Conservation (phyloP, 2,888 invertebrate species). For the Caenorhabditis becei region DNA sequence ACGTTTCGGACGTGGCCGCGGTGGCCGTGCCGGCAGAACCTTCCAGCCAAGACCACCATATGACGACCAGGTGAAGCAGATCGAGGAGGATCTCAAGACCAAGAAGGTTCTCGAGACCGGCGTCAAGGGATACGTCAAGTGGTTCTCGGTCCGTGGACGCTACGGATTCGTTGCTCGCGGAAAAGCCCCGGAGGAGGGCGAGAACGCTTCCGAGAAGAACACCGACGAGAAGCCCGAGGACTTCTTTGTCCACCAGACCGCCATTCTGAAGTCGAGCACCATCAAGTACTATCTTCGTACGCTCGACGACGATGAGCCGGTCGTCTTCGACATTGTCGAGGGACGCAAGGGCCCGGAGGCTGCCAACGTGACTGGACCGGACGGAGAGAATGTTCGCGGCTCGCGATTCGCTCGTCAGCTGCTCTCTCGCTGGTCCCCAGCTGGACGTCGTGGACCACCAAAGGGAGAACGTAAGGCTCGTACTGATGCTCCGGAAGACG, state of each 20-base stretch:
- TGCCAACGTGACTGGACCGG: slow-evolving; percentile 92
- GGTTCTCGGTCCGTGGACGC: slow-evolving; percentile 86
- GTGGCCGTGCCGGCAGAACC: slow-evolving; percentile 18
- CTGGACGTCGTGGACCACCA: slow-evolving; percentile 26
- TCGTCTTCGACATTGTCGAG: slow-evolving; percentile 84
- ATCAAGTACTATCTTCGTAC: slow-evolving; percentile 89
- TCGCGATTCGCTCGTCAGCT: slow-evolving; percentile 53
- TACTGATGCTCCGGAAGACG: slow-evolving; percentile 8
- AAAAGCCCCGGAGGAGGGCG: neutral
- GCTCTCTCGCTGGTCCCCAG: slow-evolving; percentile 14
- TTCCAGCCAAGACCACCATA: slow-evolving; percentile 42
- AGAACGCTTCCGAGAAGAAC: slow-evolving; percentile 84
- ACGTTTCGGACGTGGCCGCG: slow-evolving; percentile 46
- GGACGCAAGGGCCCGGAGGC: slow-evolving; percentile 96
- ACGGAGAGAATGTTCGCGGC: slow-evolving; percentile 93
- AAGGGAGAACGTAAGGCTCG: slow-evolving; percentile 30
- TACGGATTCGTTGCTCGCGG: slow-evolving; percentile 99
- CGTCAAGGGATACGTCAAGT: slow-evolving; percentile 85
- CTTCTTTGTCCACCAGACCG: slow-evolving; percentile 91
- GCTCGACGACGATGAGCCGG: slow-evolving; percentile 84
- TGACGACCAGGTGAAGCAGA: slow-evolving; percentile 46
- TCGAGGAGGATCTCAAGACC: slow-evolving; percentile 57
- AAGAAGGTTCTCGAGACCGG: slow-evolving; percentile 68
- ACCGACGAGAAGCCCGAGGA: slow-evolving; percentile 85
- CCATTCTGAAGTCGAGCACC: slow-evolving; percentile 63